Conservation (phyloP, 2,113 vertebrate genomes). For the Sander vitreus region DNA sequence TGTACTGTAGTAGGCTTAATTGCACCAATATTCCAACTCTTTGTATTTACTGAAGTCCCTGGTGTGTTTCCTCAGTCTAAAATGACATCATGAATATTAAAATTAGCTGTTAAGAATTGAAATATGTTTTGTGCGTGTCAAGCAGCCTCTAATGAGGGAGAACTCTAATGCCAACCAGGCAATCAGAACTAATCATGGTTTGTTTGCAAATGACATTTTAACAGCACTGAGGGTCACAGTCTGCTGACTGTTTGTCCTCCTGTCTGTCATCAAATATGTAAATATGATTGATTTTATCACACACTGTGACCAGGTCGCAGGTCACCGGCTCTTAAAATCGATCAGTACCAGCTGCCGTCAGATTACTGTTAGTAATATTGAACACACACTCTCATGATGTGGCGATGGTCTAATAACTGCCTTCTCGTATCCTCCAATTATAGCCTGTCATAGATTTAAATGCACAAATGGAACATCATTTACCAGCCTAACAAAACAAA, state of each 20-base stretch:
- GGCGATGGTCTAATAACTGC: slow-evolving; percentile 5
- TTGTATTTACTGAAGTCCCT: not conserved
- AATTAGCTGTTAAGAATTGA: not conserved
- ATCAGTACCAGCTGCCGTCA: slow-evolving; percentile 25
- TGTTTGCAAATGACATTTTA: slow-evolving; percentile 11
- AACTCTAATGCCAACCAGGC: not conserved
- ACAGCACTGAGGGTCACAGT: not conserved
- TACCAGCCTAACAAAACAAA: slow-evolving; percentile 12
- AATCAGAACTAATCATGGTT: not conserved
- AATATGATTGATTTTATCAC: slow-evolving; percentile 23
- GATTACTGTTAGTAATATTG: slow-evolving; percentile 16
- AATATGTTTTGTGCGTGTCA: not conserved
- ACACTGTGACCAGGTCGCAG: slow-evolving; percentile 12
- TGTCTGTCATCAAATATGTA: slow-evolving; percentile 37
- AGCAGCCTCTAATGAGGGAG: slow-evolving; percentile 1
- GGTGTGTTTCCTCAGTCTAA: slow-evolving; percentile 10
- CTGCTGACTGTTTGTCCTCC: not conserved
- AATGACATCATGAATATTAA: not conserved
- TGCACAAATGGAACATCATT: slow-evolving; percentile 19
- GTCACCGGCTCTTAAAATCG: not conserved
- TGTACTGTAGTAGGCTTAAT: not conserved
- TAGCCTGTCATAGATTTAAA: not conserved
- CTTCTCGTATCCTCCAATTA: slow-evolving; percentile 4
- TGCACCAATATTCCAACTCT: not conserved
- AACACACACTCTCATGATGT: slow-evolving; percentile 7